A percentile compares a stretch with the other conserved stretches of the same genome.
Conservation (phyloP, 2,113 vertebrate genomes). For the Butastur rufipennis region DNA sequence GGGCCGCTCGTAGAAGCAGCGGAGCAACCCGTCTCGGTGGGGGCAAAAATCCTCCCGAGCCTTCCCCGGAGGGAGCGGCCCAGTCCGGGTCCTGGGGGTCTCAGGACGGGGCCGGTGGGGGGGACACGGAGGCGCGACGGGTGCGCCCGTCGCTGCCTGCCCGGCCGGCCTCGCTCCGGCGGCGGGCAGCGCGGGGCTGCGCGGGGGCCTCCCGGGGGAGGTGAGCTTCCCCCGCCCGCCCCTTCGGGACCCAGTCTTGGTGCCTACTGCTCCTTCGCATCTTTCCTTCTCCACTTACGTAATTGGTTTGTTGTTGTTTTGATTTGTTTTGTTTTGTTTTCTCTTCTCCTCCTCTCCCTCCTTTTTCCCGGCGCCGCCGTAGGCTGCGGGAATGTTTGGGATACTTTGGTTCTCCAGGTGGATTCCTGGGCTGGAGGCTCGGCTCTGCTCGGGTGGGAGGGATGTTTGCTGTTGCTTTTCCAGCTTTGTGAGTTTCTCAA, state of each 20-base stretch:
- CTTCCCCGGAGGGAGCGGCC: background rate
- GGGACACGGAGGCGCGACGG: background rate
- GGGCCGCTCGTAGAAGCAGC: background rate
- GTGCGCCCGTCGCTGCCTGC: background rate
- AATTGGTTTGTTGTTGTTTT: background rate
- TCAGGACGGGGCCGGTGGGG: background rate
- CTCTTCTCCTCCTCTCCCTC: background rate
- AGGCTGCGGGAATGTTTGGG: slow-evolving; percentile 27
- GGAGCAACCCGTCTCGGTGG: background rate
- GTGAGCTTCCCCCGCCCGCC: background rate
- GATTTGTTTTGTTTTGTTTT: background rate
- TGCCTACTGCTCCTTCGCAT: background rate
- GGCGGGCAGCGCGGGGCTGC: background rate
- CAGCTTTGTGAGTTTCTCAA: background rate
- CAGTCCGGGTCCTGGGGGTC: background rate
- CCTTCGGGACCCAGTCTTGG: background rate
- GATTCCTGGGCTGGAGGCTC: slow-evolving; percentile 34
- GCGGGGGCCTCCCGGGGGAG: background rate
- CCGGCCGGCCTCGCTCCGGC: background rate
- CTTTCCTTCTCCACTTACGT: background rate
- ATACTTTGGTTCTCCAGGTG: slow-evolving; percentile 53
- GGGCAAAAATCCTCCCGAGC: background rate
- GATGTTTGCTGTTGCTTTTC: slow-evolving; percentile 11
- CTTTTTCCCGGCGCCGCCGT: background rate
- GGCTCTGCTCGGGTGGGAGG: background rate